Conservation (phyloP, 2,113 vertebrate species). For the Vombatus ursinus region DNA sequence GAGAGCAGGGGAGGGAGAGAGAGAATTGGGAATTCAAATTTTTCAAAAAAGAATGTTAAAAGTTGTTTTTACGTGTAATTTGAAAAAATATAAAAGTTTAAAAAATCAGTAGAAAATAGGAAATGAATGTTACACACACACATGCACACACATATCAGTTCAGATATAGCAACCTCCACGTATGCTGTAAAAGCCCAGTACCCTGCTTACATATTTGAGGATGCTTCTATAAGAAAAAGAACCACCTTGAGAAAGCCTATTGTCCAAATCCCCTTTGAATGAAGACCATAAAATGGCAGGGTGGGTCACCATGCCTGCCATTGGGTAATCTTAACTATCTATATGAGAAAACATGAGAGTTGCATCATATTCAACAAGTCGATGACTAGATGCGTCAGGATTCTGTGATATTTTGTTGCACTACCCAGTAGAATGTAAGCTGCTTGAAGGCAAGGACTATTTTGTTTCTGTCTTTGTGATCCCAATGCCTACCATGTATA, state of each 20-base stretch:
- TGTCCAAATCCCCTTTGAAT: background rate
- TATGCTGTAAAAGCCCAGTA: too few relatives aligned
- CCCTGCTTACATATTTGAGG: background rate
- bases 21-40: background rate
- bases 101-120: background rate
- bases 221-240: background rate
- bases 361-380: background rate
- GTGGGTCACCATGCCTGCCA: background rate
- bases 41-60: background rate
- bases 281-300: background rate
- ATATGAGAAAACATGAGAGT: background rate
- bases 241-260: background rate
- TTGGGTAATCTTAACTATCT: background rate
- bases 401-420: background rate
- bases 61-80: background rate
- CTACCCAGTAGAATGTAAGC: background rate
- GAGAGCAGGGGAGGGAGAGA: background rate
- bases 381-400: background rate
- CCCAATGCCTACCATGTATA: background rate
- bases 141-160: background rate
- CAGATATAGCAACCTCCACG: background rate
- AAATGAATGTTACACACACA: background rate
- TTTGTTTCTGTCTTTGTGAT: background rate
- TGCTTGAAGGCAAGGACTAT: background rate
- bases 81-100: background rate